phyloP scores from a whole-genome alignment of 1,140 invertebrate species.

The fruit fly (Drosophila melanogaster) region Release_6_plus_ISO1_MT NT_037436.4:4571001-4571500 shows the following conservation, averaged over 20 bases:
- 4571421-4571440: conserved; percentile 11
- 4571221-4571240: not conserved
- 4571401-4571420: conserved; percentile 3
- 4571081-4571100: conserved; percentile 63
- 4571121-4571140: conserved; percentile 38
- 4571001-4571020: conserved; percentile 59
- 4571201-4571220: not conserved
- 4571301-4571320: no score
- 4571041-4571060: conserved; percentile 57
- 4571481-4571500: conserved; percentile 1
- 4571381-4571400: not conserved
- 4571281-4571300: no score
- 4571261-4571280: rapidly evolving
- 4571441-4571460: conserved; percentile 28
- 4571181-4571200: conserved; percentile 21
- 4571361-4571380: not conserved
- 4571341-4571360: no score
- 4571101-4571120: conserved; percentile 43
- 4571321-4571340: no score
- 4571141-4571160: conserved; percentile 34
- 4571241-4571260: not conserved
- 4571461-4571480: conserved; percentile 2
- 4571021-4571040: conserved; percentile 74
- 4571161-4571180: conserved; percentile 33
- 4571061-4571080: conserved; percentile 79